Evolutionary conservation across 2,888 invertebrate genomes (phyloP), one percentile per base, ranked within the genome.

Genomic region (Eupeodes luniger): DNA sequence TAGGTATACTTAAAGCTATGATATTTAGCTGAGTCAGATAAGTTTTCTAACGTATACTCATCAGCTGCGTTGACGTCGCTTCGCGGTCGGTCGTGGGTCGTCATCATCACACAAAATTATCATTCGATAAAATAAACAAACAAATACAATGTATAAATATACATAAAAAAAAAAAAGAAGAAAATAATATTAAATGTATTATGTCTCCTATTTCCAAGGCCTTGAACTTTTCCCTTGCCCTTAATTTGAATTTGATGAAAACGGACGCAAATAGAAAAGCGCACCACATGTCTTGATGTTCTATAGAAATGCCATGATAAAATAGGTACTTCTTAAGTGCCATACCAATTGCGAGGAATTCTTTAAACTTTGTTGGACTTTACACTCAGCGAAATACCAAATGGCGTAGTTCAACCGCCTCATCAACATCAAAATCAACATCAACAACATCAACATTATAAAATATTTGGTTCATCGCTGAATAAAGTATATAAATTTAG

Each of bases 401-500:
- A 70, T 55, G 55, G 55, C 55, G 40, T 55, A 70, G 55, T 55
- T 55, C 55, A 55, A 5, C 44, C 7, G 55, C 40, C 2, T 4
- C 40, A 40, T 40, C 40, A 40, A 5, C 40, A 40, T 9, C 44
- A 4, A 44, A 7, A 19, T 47, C n/a, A 4, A 47, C 47, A 19
- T 47, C n/a, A 4, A 47, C 47, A 47, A 4, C 12, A 11, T 12
- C 12, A 11, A 47, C 10, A 27, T 27, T 57, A n/a, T 19, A 19
- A 19, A 19, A 19, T 59, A 59, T 64, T 44, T 19, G 16, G 19
- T 64, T 44, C 19, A 69, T 11, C 16, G n/a, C 53, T 40, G 53
- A 40, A 69, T 69, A 55, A 59, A 59, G 36, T 74, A 53, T 81
- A 81, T 86, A 81, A 86, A 75, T 82, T 78, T 81, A 86, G 81